These are phyloP conservation scores for Drusus annulatus DNA, from an alignment of 1,140 invertebrate species.

Conservation along the genomic window DNA sequence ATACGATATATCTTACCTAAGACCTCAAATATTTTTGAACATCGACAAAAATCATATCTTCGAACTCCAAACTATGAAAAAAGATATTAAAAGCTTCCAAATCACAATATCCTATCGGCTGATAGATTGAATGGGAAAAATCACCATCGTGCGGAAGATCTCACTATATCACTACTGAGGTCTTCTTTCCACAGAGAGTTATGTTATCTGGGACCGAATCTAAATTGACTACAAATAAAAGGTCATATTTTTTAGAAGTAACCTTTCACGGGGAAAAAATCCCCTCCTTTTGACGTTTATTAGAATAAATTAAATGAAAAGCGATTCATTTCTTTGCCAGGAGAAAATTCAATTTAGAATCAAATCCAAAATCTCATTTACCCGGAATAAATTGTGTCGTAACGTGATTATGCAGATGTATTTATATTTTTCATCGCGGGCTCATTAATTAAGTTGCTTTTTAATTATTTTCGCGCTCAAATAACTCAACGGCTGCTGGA, in stretches of 20 bases:
- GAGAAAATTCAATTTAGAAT: slow-evolving; percentile 35
- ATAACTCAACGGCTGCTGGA: background rate
- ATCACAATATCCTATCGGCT: no score
- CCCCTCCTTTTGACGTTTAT: slow-evolving; percentile 15
- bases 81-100: no score
- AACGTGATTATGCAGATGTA: slow-evolving; percentile 31
- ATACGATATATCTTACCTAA: no score
- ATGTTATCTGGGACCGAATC: no score
- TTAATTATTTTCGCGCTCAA: slow-evolving; percentile 16
- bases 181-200: no score
- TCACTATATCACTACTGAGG: no score
- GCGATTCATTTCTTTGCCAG: slow-evolving; percentile 29
- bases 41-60: no score
- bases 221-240: background rate
- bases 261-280: background rate
- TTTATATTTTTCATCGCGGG: slow-evolving; percentile 17
- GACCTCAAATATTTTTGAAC: no score
- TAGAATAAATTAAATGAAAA: slow-evolving; percentile 35
- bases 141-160: no score
- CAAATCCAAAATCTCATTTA: slow-evolving; percentile 30
- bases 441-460: slow-evolving; percentile 11
- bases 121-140: no score
- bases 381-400: slow-evolving; percentile 20
- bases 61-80: no score
- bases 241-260: background rate